Conservation (phyloP, 2,113 vertebrate genomes). For the Hydropotes inermis region DNA sequence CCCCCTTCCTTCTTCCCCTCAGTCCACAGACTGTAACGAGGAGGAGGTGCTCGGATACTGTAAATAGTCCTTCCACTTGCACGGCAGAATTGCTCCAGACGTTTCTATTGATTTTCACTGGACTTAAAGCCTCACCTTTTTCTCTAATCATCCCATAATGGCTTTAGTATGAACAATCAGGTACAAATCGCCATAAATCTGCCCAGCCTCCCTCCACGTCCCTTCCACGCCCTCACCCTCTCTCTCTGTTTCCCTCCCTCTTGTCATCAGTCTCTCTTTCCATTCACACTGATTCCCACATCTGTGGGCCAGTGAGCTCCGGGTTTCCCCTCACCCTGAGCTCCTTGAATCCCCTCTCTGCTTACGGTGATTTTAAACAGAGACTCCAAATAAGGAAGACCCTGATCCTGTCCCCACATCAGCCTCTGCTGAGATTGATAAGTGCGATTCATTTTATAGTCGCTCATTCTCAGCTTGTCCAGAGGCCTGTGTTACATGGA, state of each 20-base stretch:
- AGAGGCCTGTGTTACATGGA: not conserved
- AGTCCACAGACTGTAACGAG: conserved; percentile 70
- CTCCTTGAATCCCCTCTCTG: not conserved
- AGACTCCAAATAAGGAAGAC: not conserved
- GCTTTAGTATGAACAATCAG: conserved; percentile 99
- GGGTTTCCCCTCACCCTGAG: not conserved
- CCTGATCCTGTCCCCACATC: not conserved
- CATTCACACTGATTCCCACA: not conserved
- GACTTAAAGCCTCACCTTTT: conserved; percentile 99
- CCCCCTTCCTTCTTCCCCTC: not conserved
- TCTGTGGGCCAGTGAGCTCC: not conserved
- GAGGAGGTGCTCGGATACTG: conserved; percentile 84
- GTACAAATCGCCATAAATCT: conserved; percentile 99
- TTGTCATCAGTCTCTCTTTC: conserved; percentile 63
- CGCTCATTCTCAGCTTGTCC: rapidly evolving
- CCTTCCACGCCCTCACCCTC: conserved; percentile 76
- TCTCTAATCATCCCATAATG: conserved; percentile 99
- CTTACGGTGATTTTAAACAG: not conserved
- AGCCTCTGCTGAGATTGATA: not conserved
- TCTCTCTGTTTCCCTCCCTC: conserved; percentile 81
- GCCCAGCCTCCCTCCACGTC: conserved; percentile 84
- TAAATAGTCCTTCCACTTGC: conserved; percentile 87
- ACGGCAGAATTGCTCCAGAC: conserved; percentile 98
- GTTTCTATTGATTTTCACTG: conserved; percentile 99
- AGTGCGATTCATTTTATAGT: not conserved